A percentile compares a stretch with the other conserved stretches of the same genome.
Conservation (phyloP, 2,113 vertebrate species). For the Genyomyrus donnyi region DNA sequence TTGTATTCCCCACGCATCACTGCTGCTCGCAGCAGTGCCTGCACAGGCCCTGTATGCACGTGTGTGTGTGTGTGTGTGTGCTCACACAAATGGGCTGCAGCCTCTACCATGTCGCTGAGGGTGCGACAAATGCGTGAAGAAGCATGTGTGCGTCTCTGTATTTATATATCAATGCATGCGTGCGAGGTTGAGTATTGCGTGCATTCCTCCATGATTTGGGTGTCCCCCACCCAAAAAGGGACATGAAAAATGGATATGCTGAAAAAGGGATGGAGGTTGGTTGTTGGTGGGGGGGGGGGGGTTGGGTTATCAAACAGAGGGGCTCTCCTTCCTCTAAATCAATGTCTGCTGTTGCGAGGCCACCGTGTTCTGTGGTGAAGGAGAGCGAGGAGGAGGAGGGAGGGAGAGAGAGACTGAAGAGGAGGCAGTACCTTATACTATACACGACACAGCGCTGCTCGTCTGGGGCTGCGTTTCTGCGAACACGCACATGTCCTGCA, state of each 20-base stretch:
- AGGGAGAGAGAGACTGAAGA: conserved; percentile 1
- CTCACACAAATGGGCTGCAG: neutral
- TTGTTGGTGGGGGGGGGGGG: neutral
- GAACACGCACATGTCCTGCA: neutral
- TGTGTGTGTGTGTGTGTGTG: neutral
- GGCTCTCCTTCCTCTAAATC: conserved; percentile 36
- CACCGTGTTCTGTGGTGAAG: neutral
- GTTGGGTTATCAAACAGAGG: conserved; percentile 39
- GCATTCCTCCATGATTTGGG: conserved; percentile 12
- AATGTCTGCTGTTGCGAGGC: conserved; percentile 23
- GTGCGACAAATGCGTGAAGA: neutral
- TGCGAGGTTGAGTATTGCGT: neutral
- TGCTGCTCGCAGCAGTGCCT: neutral
- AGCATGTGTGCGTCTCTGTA: neutral
- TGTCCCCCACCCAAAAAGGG: conserved; percentile 43
- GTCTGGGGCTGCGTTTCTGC: neutral
- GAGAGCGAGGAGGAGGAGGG: neutral
- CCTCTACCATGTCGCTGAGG: neutral
- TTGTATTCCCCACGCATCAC: conserved; percentile 26
- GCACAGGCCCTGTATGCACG: neutral
- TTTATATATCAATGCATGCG: neutral
- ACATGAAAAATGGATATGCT: conserved; percentile 28
- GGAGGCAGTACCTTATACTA: neutral
- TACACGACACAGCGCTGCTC: neutral
- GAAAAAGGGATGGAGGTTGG: conserved; percentile 22